A percentile compares a stretch with the other conserved stretches of the same genome.
These are phyloP conservation scores for Gonocerus acuteangulatus DNA, from an alignment of 2,888 invertebrate genomes.

Conservation along the genomic window DNA sequence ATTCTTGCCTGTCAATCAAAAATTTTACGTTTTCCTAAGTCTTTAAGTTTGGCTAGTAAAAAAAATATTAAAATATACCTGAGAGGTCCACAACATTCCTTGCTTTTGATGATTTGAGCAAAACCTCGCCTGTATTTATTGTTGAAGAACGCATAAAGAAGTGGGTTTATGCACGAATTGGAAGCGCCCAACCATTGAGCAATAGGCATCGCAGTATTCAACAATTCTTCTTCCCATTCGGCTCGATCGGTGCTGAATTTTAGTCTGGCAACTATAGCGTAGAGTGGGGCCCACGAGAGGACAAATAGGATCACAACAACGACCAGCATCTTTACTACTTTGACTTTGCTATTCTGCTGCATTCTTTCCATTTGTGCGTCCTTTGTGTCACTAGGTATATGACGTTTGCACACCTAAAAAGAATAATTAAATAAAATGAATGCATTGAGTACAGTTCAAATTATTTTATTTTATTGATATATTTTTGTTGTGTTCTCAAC, in stretches of 20 bases:
- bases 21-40: no score
- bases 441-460: background rate
- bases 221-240: constrained; percentile 69
- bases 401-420: constrained; percentile 56
- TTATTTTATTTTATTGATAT: no score
- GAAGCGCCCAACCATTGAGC: constrained; percentile 90
- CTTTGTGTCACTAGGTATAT: constrained; percentile 84
- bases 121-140: constrained; percentile 88
- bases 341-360: constrained; percentile 90
- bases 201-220: constrained; percentile 72
- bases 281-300: constrained; percentile 85
- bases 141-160: constrained; percentile 86
- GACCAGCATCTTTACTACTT: constrained; percentile 89
- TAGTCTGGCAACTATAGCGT: constrained; percentile 78
- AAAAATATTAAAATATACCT: no score
- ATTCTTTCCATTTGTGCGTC: constrained; percentile 85
- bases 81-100: constrained; percentile 75
- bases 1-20: no score
- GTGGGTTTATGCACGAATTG: constrained; percentile 91
- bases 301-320: constrained; percentile 90
- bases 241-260: constrained; percentile 70
- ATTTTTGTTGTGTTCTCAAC: no score
- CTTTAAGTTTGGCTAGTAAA: no score
- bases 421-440: background rate
- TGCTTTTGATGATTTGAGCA: constrained; percentile 75